These are phyloP conservation scores for Diplazon laetatorius DNA, from an alignment of 2,888 invertebrate species.

Conservation along the genomic window DNA sequence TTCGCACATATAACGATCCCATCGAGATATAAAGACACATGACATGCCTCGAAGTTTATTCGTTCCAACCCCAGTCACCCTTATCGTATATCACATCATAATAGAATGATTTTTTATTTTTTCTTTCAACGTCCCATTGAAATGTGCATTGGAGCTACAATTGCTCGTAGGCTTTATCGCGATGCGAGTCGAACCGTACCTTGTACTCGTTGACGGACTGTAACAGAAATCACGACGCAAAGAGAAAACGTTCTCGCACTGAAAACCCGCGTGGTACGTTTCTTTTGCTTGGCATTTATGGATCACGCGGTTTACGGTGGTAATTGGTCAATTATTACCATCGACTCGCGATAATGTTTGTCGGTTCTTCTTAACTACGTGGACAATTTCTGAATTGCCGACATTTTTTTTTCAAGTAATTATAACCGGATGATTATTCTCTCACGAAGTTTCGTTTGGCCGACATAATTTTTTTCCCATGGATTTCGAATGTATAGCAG, in stretches of 20 bases:
- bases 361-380: neutral
- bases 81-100: constrained; percentile 61
- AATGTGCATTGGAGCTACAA: constrained; percentile 29
- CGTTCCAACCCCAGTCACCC: constrained; percentile 25
- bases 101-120: constrained; percentile 59
- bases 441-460: constrained; percentile 22
- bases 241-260: constrained; percentile 39
- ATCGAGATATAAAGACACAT: constrained; percentile 9
- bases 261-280: constrained; percentile 43
- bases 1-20: constrained; percentile 11
- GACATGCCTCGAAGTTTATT: constrained; percentile 4
- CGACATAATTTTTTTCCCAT: neutral
- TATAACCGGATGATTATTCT: constrained; percentile 14
- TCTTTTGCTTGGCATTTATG: constrained; percentile 53
- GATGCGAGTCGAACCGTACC: constrained; percentile 22
- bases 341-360: constrained; percentile 31
- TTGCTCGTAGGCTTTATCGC: neutral
- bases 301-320: constrained; percentile 43
- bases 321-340: constrained; percentile 58
- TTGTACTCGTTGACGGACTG: constrained; percentile 37
- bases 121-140: constrained; percentile 44
- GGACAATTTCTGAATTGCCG: neutral
- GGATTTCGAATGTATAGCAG: too few species aligned
- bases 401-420: neutral
- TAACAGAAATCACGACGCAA: constrained; percentile 51